These are phyloP conservation scores for Neopelma chrysocephalum DNA, from an alignment of 2,797 vertebrate genomes.

Conservation along the genomic window DNA sequence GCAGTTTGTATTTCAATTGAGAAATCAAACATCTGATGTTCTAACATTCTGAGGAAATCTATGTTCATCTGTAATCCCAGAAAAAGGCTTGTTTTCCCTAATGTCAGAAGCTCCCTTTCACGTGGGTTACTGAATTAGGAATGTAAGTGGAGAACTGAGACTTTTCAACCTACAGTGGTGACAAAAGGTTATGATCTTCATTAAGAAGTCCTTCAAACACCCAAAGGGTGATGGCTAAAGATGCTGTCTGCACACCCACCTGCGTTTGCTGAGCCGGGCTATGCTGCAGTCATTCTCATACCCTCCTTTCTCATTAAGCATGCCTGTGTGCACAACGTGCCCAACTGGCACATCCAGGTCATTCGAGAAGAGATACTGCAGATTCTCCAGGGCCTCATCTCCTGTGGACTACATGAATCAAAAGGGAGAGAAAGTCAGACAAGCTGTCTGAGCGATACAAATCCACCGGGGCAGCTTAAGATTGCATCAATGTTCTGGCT, in stretches of 20 bases:
- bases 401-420: constrained; percentile 82
- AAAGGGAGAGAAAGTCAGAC: background rate
- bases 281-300: constrained; percentile 99
- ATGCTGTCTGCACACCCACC: constrained; percentile 67
- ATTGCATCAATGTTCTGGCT: background rate
- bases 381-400: constrained; percentile 86
- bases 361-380: constrained; percentile 93
- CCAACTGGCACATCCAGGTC: constrained; percentile 96
- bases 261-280: constrained; percentile 93
- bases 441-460: background rate
- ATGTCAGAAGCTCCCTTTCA: background rate
- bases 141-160: background rate
- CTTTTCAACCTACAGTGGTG: background rate
- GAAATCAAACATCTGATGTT: background rate
- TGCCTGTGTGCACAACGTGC: constrained; percentile 96
- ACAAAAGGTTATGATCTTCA: background rate
- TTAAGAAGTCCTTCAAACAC: background rate
- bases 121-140: background rate
- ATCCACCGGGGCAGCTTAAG: background rate
- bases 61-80: background rate
- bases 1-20: background rate
- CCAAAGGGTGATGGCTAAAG: background rate
- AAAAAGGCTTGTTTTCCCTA: background rate
- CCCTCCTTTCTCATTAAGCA: constrained; percentile 93
- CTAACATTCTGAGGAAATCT: background rate